Evolutionary conservation across 2,113 vertebrate species (phyloP), one percentile per base, ranked within the genome.

Genomic region (Silurus glanis): DNA sequence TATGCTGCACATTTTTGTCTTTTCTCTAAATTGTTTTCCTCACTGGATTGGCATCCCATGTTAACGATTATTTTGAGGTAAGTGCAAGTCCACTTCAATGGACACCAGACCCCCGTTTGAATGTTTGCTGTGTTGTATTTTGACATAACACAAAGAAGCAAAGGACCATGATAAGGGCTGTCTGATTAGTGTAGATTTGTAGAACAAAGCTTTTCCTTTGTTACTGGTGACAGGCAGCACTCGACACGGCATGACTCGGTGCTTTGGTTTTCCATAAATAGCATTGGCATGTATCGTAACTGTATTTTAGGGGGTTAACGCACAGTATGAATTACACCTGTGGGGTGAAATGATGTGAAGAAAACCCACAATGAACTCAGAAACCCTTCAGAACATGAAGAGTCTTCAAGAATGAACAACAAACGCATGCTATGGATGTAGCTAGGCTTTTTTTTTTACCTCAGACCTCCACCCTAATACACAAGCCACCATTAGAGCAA

Each of bases 381-480:
- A 80, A 85, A 49, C 84, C n/a, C 28, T 78, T 86, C 25, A 78
- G 49, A 16, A 71, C 82, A 49, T 59, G 23, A 47, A 81, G 76
- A 64, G 28, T 76, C 59, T 67, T 12, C 71, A 76, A 12, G 49
- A 37, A 61, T 66, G 37, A 47, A 76, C 25, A 61, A 80, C 49
- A 61, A 74, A 83, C 51, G 66, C n/a, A 79, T 55, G 2, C 56
- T 83, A 55, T 61, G 71, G 9, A 82, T 51, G 72, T 56, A 83
- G 84, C 53, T n/a, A 55, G 28, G 51, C 47, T 67, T 37, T 37
- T 75, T 67, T 37, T 37, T 75, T 80, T 83, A 67, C 61, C 51
- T 86, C 74, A 83, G 55, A 81, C 76, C 84, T 71, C n/a, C 64
- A 72, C 78, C 78, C 83, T 86, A 47, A 59, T 71, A 76, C 74